Evolutionary conservation across 2,888 invertebrate genomes (phyloP), one percentile per base, ranked within the genome.

Genomic region (Epiblema foenella): DNA sequence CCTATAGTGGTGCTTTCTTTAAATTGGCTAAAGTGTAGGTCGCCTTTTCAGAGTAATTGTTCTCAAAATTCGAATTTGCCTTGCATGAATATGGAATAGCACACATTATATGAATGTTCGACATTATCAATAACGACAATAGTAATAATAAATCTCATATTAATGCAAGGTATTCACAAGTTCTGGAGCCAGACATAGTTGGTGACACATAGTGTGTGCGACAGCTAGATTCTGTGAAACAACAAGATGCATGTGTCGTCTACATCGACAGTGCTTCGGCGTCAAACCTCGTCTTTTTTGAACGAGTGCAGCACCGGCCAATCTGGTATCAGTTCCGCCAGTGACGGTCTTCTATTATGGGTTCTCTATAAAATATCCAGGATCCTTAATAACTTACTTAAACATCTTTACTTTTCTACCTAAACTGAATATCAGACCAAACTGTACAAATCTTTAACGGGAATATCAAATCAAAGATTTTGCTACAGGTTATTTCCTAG

Each of bases 271-370:
- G 79, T 74, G 69, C 81, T 73, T 85, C 85, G 84, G 83, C 87
- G 85, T 95, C 96, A 95, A 96, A 97, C 97, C 97, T 97, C 97
- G 95, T 96, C 95, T 94, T 94, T 95, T 94, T 94, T 95, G 95
- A 96, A 95, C 94, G 95, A 96, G 93, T 97, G 96, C 89, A 97
- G 96, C 89, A 96, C 96, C 87, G 98, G 98, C 98, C 98, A 98
- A 95, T 98, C 98, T 88, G 98, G 98, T 93, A 98, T 98, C 95
- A 98, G 95, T 94, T 98, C 98, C 86, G 98, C 98, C 94, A 98
- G 95, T 87, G 98, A 98, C 89, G 96, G 96, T 95, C 97, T 95
- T 95, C 98, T 96, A 88, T 87, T 92, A 85, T 91, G 89, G 84
- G 87, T 85, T 92, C 88, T 92, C 93, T 93, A 93, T 84, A 93